phyloP scores from a whole-genome alignment of 2,113 vertebrate species.

The Phaethon lepturus region DNA sequence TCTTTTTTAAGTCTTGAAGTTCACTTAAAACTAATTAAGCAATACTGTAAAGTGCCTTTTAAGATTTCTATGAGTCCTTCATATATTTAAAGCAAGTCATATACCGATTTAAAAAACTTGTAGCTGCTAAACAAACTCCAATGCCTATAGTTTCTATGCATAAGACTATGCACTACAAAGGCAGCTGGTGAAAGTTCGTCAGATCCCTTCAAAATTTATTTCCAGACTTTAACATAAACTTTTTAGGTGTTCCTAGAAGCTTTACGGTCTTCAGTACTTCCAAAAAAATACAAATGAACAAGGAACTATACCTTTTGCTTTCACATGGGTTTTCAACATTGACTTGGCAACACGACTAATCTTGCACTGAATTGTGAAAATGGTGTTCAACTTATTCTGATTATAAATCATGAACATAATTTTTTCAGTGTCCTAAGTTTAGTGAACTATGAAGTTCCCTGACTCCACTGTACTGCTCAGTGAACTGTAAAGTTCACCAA shows the following conservation, averaged over 20 bases:
- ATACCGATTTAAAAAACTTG: neutral
- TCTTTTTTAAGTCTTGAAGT: neutral
- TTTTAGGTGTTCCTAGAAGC: neutral
- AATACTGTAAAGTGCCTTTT: neutral
- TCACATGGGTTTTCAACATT: neutral
- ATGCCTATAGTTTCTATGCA: neutral
- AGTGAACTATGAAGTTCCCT: neutral
- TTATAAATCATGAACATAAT: neutral
- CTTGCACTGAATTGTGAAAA: neutral
- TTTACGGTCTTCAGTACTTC: neutral
- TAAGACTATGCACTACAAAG: neutral
- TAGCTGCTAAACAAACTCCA: neutral
- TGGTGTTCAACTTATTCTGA: neutral
- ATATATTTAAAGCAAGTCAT: neutral
- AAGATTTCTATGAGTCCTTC: neutral
- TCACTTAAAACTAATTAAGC: neutral
- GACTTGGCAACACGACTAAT: neutral
- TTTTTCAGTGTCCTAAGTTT: neutral
- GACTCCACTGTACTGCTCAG: neutral
- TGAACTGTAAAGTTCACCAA: neutral
- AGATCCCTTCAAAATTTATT: neutral
- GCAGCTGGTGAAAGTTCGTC: neutral
- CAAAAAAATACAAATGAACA: neutral
- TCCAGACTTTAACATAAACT: neutral
- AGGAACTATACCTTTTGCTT: neutral